Percentiles rank a stretch among this genome's conserved stretches.
phyloP scores from a whole-genome alignment of 1,140 invertebrate species.

The Zophobas atratus region DNA sequence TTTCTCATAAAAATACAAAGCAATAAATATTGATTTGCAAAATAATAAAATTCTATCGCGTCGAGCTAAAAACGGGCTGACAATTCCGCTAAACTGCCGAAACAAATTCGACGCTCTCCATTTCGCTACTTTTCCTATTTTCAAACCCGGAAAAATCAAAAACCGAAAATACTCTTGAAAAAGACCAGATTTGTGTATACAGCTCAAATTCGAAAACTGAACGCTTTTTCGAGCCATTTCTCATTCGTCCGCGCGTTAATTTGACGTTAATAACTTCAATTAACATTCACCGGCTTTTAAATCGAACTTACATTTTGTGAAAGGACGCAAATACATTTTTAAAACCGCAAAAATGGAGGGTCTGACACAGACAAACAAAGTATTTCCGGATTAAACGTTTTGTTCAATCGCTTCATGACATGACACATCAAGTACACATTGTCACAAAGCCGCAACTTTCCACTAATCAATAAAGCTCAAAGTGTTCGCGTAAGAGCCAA shows the following conservation, averaged over 20 bases:
- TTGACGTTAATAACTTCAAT: constrained; percentile 2
- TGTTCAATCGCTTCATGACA: constrained; percentile 36
- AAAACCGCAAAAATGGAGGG: constrained; percentile 15
- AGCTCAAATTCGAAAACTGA: neutral
- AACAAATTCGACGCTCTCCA: too few relatives aligned
- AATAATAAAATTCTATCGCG: constrained; percentile 34
- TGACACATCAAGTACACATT: constrained; percentile 41
- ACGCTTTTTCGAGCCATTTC: constrained; percentile 13
- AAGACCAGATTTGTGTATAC: too few relatives aligned
- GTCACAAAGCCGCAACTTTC: constrained; percentile 32
- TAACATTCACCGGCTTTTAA: constrained; percentile 29
- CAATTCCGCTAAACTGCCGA: neutral
- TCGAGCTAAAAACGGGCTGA: constrained; percentile 13
- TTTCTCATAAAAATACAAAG: constrained; percentile 22
- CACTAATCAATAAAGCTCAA: constrained; percentile 32
- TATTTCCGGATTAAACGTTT: constrained; percentile 38
- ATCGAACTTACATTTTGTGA: constrained; percentile 25
- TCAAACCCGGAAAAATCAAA: too few relatives aligned
- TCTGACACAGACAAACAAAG: constrained; percentile 34
- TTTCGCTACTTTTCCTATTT: too few relatives aligned
- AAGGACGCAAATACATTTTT: constrained; percentile 27
- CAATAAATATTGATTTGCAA: constrained; percentile 40
- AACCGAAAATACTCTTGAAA: too few relatives aligned
- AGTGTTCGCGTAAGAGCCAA: neutral
- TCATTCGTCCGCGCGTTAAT: neutral